Conservation (phyloP, 2,888 invertebrate genomes). For the Callinectes sapidus region DNA sequence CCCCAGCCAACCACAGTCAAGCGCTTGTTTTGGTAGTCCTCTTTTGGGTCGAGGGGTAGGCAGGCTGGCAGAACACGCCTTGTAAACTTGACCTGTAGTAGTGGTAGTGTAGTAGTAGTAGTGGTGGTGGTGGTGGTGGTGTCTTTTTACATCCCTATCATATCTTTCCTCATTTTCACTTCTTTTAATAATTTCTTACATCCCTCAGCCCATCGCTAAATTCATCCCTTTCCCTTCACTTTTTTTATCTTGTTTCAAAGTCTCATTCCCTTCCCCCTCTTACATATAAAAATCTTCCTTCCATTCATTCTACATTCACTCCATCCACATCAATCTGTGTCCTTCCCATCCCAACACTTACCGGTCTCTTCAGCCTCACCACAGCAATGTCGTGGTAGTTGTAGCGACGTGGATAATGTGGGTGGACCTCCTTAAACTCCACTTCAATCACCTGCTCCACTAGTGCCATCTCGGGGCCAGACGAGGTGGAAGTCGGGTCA, state of each 20-base stretch:
- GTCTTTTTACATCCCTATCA: background rate
- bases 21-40: background rate
- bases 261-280: too few species aligned
- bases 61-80: slow-evolving; percentile 66
- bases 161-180: background rate
- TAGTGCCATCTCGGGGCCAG: background rate
- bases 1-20: slow-evolving; percentile 60
- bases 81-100: slow-evolving; percentile 61
- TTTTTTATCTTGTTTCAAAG: too few species aligned
- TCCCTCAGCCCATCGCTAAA: background rate
- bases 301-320: background rate
- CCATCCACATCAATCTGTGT: background rate
- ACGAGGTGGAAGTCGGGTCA: background rate
- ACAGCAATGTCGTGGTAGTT: slow-evolving; percentile 46
- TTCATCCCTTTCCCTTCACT: too few species aligned
- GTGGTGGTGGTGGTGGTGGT: background rate
- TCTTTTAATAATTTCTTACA: background rate
- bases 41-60: slow-evolving; percentile 41
- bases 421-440: background rate
- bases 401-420: slow-evolving; percentile 14
- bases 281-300: too few species aligned
- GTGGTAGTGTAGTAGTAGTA: background rate
- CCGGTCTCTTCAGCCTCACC: slow-evolving; percentile 21
- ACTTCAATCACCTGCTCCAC: background rate
- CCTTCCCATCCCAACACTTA: background rate